Evolutionary conservation across 1,140 invertebrate genomes (phyloP), one percentile per base, ranked within the genome.

Genomic region (Steinernema feltiae): DNA sequence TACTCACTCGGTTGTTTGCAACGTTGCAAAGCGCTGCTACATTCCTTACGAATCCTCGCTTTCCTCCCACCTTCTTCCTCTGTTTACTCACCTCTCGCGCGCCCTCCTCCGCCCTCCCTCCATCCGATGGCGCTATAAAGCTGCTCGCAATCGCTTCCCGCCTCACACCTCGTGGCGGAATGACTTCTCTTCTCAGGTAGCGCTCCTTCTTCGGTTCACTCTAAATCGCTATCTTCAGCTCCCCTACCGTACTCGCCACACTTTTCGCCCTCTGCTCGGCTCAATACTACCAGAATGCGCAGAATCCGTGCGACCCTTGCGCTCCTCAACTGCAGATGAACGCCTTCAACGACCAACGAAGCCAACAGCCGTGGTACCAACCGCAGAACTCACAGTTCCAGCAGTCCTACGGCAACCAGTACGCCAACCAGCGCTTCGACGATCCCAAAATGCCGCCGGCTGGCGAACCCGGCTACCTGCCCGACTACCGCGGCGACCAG

Each of bases 401-500:
- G 35, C 35, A 41, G 18, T 18, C 35, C 35, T 41, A 41, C 35
- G 18, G 35, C 18, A 41, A 41, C 35, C 35, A 41, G 18, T 41
- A 41, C 35, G 35, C 7, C 7, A 41, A 41, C 35, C 35, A 41
- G 35, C 35, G 53, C 53, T 63, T 63, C 53, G 24, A 27, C 35
- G 53, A 63, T 21, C 53, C 53, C 15, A 15, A 63, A 21, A 17
- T 21, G 12, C 53, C 53, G 7, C 53, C 53, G 15, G 53, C 53
- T 21, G 53, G 53, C 48, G 71, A 78, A 32, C 78, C 78, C 15
- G 78, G 78, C n/a, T 79, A 79, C 32, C 75, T 79, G 24, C 78
- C 78, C 31, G 78, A 79, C 32, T 79, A 79, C 41, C 78, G 77
- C 35, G 78, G 78, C 15, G 78, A 79, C 35, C 17, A 69, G 48